These are phyloP conservation scores for Trachythela sp. DNA, from an alignment of 64 coral and sea anemone genomes.

Conservation along the genomic window DNA sequence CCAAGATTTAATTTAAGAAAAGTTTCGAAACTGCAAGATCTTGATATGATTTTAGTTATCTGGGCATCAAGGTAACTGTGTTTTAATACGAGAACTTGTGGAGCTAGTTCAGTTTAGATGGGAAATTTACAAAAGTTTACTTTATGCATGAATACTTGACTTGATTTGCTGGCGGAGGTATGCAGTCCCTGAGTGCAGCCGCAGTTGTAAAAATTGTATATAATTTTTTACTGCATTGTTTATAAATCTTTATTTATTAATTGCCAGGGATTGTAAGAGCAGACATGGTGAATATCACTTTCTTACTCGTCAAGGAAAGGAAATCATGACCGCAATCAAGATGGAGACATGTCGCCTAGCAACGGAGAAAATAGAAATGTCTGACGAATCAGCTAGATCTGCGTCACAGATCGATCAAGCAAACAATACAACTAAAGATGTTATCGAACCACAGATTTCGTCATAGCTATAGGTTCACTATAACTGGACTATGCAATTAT, in stretches of 20 bases:
- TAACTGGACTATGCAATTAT: not conserved
- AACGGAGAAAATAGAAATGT: conserved; percentile 5
- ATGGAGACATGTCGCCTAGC: conserved; percentile 24
- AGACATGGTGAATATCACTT: conserved; percentile 17
- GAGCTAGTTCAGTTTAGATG: not conserved
- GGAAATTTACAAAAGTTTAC: no score
- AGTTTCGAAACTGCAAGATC: conserved; percentile 5
- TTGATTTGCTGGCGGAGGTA: no score
- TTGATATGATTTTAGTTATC: conserved; percentile 18
- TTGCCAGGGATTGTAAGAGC: not conserved
- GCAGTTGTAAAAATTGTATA: no score
- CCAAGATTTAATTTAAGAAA: not conserved
- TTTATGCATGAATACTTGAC: no score
- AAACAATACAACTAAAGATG: not conserved
- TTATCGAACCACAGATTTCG: not conserved
- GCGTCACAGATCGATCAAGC: not conserved
- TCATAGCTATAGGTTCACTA: not conserved
- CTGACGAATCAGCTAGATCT: not conserved
- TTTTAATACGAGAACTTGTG: not conserved
- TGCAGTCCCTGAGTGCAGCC: no score
- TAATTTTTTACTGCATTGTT: no score
- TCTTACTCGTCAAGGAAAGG: not conserved
- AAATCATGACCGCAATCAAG: conserved; percentile 7
- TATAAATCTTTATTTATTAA: not conserved
- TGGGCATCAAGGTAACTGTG: conserved; percentile 18